Evolutionary conservation across 2,888 invertebrate genomes (phyloP), one percentile per base, ranked within the genome.

Genomic region (Cerastis rubricosa): DNA sequence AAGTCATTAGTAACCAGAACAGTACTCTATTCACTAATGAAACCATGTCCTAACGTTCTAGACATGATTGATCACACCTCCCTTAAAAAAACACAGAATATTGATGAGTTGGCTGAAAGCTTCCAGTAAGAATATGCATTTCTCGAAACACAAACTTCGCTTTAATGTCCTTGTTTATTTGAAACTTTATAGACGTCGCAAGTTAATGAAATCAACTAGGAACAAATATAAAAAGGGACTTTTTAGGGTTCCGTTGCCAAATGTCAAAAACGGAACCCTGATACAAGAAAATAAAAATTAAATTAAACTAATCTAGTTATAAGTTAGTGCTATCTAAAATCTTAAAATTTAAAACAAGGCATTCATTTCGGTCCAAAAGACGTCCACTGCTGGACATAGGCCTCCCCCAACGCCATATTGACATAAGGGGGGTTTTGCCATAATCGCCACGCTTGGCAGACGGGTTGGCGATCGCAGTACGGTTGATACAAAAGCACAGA

Each of bases 31-130:
- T n/a, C 72, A 71, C 63, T 79, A 82, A 82, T 85, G 76, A 79
- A 85, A 79, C 67, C 57, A 49, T 75, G 68, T 71, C 73, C 51
- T 54, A 73, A 71, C 66, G 43, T 47, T 73, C 65, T 45, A 66
- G 74, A 66, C 69, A 71, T 82, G 85, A 85, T 85, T 79, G 82
- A 85, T 85, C 35, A 47, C 76, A 54, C 14, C 45, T 71, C 43
- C 49, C 70, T 59, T 72, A 74, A 51, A 71, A n/a, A 78, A 78
- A 72, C 67, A 64, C 45, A 35, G 57, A 78, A 85, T 85, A 83
- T 85, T 85, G 78, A 85, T 76, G 78, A 78, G 57, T 12, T 57
- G 25, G 63, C 47, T 35, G 69, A 29, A 57, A 80, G 12, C 74
- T 40, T 35, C n/a, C 19, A 70, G 47, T 61, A 74, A 63, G 67